Percentiles rank a stretch among this genome's conserved stretches.
Evolutionary conservation across 1,140 invertebrate genomes (phyloP).

Genomic region (Saccostrea cuccullata): DNA sequence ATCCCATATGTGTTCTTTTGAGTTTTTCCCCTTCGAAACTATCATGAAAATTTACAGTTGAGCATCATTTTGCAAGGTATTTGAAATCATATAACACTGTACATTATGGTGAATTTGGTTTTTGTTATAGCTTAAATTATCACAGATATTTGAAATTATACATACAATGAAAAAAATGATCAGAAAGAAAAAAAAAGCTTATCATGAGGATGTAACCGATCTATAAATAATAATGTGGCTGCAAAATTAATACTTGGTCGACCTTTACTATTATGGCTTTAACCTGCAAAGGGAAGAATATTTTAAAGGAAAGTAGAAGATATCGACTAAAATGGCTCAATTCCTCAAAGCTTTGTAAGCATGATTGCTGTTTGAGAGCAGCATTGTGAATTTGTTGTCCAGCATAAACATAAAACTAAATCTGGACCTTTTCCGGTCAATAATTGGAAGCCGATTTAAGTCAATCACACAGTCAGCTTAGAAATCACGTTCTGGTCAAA

Average conservation of each 20-base stretch:
- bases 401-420: conserved; percentile 1
- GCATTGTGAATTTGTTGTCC: not conserved
- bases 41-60: not conserved
- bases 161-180: not conserved
- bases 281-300: not conserved
- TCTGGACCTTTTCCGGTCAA: conserved; percentile 24
- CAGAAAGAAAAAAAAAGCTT: not conserved
- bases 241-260: not conserved
- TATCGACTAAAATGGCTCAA: not conserved
- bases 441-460: conserved; percentile 31
- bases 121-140: conserved; percentile 5
- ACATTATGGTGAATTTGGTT: not conserved
- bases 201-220: not conserved
- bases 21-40: too few relatives aligned
- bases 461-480: conserved; percentile 1
- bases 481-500: conserved; percentile 44
- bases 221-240: not conserved
- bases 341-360: not conserved
- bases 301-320: not conserved
- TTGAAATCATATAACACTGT: too few relatives aligned
- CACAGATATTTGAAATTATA: not conserved
- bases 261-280: not conserved
- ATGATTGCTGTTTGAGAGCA: not conserved
- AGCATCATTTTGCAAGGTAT: not conserved
- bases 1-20: not conserved